phyloP scores from a whole-genome alignment of 2,888 invertebrate species.

The Trissolcus brochymenae region DNA sequence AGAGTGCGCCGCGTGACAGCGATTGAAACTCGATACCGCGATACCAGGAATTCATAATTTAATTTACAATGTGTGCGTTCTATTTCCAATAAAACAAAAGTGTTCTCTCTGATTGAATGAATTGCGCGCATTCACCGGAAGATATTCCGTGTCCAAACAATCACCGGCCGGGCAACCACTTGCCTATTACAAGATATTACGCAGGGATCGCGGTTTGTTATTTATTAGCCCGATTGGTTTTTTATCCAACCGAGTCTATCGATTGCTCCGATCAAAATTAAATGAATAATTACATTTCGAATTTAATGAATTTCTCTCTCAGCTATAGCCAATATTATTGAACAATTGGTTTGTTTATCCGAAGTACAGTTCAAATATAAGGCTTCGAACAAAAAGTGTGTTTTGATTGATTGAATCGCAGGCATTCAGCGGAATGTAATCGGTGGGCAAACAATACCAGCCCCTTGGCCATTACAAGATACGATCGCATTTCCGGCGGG shows the following conservation, averaged over 20 bases:
- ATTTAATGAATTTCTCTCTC: background rate
- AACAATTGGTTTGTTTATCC: conserved; percentile 1
- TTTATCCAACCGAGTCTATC: background rate
- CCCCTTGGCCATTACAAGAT: conserved; percentile 34
- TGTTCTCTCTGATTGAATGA: conserved; percentile 57
- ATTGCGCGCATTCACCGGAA: conserved; percentile 57
- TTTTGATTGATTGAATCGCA: conserved; percentile 50
- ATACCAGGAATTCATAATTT: conserved; percentile 53
- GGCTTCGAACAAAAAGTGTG: background rate
- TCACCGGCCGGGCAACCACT: conserved; percentile 10
- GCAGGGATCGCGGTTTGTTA: conserved; percentile 11
- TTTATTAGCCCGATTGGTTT: conserved; percentile 24
- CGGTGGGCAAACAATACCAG: conserved; percentile 45
- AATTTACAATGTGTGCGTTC: conserved; percentile 58
- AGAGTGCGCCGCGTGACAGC: conserved; percentile 35
- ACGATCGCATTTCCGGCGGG: conserved; percentile 18
- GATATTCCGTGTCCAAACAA: conserved; percentile 58
- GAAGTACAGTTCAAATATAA: background rate
- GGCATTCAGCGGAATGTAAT: conserved; percentile 50
- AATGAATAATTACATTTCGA: background rate
- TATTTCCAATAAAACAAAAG: conserved; percentile 60
- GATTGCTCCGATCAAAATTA: background rate
- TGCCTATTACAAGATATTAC: conserved; percentile 42
- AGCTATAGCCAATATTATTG: background rate
- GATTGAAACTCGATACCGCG: conserved; percentile 50